Percentiles rank a stretch among this genome's conserved stretches.
These are phyloP conservation scores for Scaptomyza cyrtandrae DNA, from an alignment of 2,888 invertebrate species.

Conservation along the genomic window DNA sequence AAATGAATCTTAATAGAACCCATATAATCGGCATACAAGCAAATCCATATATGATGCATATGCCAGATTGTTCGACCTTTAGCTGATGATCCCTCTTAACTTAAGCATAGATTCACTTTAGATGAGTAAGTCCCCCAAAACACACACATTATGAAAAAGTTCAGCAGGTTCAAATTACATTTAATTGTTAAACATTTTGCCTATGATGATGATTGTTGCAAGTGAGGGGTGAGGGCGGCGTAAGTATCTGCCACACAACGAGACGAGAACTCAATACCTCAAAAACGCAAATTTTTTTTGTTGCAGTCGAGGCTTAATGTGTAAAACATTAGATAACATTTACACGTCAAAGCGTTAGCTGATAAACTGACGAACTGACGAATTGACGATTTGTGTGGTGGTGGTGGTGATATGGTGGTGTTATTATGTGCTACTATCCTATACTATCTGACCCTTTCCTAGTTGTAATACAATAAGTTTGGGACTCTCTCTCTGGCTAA, in stretches of 20 bases:
- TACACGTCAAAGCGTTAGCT: conserved; percentile 67
- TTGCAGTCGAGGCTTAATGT: conserved; percentile 58
- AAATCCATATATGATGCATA: conserved; percentile 2
- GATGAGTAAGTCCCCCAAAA: neutral
- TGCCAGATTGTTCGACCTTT: conserved; percentile 15
- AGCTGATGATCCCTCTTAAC: conserved; percentile 18
- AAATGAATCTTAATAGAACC: conserved; percentile 15
- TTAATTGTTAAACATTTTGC: conserved; percentile 71
- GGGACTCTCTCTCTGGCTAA: conserved; percentile 28
- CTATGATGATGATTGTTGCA: conserved; percentile 25
- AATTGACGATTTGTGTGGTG: neutral
- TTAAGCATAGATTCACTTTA: neutral
- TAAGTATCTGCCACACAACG: conserved; percentile 47
- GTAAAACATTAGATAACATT: conserved; percentile 75
- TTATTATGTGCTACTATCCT: too few relatives aligned
- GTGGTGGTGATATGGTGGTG: conserved; percentile 6
- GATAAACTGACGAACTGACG: neutral
- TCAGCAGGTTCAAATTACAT: conserved; percentile 68
- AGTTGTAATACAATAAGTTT: conserved; percentile 69
- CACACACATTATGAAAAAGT: conserved; percentile 13
- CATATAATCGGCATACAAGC: conserved; percentile 6
- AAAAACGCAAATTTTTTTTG: too few relatives aligned
- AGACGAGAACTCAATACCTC: conserved; percentile 6
- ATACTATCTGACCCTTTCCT: conserved; percentile 15
- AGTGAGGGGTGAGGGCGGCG: neutral